Conservation (phyloP, 2,113 vertebrate genomes). For the Percina caprodes region DNA sequence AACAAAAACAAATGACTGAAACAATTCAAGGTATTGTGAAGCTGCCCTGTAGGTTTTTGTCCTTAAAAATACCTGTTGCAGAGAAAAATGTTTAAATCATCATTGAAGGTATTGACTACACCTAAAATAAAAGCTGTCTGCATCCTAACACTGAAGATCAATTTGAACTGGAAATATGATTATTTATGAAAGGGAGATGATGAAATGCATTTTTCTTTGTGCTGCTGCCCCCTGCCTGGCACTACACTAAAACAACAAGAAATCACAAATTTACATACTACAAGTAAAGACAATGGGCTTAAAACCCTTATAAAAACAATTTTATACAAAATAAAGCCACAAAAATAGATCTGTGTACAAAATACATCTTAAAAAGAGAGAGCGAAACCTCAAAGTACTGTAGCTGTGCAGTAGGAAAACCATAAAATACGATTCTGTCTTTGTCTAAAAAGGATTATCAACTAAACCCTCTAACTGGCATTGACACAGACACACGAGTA, state of each 20-base stretch:
- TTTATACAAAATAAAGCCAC: constrained; percentile 70
- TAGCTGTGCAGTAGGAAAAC: constrained; percentile 52
- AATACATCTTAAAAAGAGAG: constrained; percentile 67
- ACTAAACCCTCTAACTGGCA: constrained; percentile 67
- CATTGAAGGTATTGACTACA: neutral
- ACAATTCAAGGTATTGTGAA: constrained; percentile 22
- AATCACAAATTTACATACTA: constrained; percentile 45
- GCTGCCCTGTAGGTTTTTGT: constrained; percentile 32
- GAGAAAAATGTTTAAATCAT: neutral
- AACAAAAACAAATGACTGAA: neutral
- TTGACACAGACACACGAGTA: constrained; percentile 38
- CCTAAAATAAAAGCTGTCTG: constrained; percentile 16
- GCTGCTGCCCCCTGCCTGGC: constrained; percentile 74
- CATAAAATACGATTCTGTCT: constrained; percentile 34
- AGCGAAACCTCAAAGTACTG: constrained; percentile 40
- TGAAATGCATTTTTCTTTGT: constrained; percentile 51
- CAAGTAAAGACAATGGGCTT: constrained; percentile 35
- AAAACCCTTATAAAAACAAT: constrained; percentile 64
- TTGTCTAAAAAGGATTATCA: constrained; percentile 53
- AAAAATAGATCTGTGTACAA: constrained; percentile 80
- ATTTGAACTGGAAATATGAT: constrained; percentile 2
- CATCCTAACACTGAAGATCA: constrained; percentile 15
- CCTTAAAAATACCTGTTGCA: neutral
- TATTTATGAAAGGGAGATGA: neutral
- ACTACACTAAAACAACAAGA: constrained; percentile 15